Conservation (phyloP, 2,797 vertebrate genomes). For the Pantherophis alleghaniensis region DNA sequence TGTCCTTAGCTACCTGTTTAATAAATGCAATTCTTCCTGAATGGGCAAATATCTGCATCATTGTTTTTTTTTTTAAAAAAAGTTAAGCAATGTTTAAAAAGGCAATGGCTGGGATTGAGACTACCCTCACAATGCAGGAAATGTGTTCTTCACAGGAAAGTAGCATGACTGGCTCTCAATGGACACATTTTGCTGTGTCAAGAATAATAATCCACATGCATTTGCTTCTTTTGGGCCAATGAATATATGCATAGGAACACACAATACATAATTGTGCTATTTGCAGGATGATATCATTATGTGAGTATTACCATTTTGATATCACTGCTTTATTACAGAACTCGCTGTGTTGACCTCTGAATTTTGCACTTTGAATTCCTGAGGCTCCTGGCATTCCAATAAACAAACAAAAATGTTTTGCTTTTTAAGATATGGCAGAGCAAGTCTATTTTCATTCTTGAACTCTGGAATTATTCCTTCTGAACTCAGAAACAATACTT, state of each 20-base stretch:
- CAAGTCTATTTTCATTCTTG: neutral
- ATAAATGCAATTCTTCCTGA: neutral
- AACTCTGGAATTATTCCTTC: neutral
- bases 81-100: neutral
- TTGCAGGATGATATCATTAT: neutral
- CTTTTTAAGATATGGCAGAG: neutral
- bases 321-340: neutral
- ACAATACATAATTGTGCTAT: neutral
- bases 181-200: neutral
- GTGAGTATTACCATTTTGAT: neutral
- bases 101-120: neutral
- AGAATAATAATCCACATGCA: conserved; percentile 3
- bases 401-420: neutral
- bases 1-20: neutral
- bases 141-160: neutral
- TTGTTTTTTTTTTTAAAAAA: neutral
- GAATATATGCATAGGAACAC: neutral
- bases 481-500: neutral
- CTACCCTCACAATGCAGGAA: neutral
- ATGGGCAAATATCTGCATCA: neutral
- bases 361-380: neutral
- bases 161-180: conserved; percentile 24
- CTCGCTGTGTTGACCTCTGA: neutral
- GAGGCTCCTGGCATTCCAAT: neutral
- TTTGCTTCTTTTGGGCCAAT: neutral